Evolutionary conservation across 2,113 vertebrate genomes (phyloP).

Genomic region (Montifringilla adamsi): DNA sequence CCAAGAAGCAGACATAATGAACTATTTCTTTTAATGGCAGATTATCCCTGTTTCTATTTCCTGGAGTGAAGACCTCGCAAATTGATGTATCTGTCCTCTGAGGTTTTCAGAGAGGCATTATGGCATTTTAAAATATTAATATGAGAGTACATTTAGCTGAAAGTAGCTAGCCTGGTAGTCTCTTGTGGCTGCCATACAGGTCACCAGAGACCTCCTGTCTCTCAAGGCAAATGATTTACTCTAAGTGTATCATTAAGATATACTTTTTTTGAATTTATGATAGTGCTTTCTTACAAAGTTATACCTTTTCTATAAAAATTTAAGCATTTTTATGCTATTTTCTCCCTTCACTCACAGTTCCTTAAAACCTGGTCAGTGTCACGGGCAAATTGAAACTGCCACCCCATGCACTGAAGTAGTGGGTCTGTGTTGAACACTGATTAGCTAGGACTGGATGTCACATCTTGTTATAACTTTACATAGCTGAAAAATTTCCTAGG

Average conservation of each 20-base stretch:
- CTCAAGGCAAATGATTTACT: conserved; percentile 91
- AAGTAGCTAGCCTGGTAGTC: conserved; percentile 91
- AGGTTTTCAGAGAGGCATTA: conserved; percentile 94
- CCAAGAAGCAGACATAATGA: conserved; percentile 88
- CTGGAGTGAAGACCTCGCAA: conserved; percentile 90
- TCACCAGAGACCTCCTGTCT: conserved; percentile 91
- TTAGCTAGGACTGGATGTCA: conserved; percentile 88
- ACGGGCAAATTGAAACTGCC: conserved; percentile 65
- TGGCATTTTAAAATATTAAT: conserved; percentile 99
- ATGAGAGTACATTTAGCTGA: conserved; percentile 99
- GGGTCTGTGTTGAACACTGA: conserved; percentile 78
- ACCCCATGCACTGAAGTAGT: conserved; percentile 53
- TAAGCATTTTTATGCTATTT: conserved; percentile 77
- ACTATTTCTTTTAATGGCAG: conserved; percentile 91
- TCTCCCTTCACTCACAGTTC: conserved; percentile 59
- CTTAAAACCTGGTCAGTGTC: conserved; percentile 77
- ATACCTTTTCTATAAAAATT: conserved; percentile 83
- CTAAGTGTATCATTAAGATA: conserved; percentile 96
- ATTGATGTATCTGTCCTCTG: conserved; percentile 97
- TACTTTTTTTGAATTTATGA: conserved; percentile 83
- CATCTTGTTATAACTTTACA: conserved; percentile 84
- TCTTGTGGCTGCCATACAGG: conserved; percentile 88
- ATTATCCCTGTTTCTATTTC: conserved; percentile 92
- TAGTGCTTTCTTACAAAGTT: conserved; percentile 78
- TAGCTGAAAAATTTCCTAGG: conserved; percentile 73